These are phyloP conservation scores for Stenodera caucasica DNA, from an alignment of 2,888 invertebrate genomes.

Conservation along the genomic window DNA sequence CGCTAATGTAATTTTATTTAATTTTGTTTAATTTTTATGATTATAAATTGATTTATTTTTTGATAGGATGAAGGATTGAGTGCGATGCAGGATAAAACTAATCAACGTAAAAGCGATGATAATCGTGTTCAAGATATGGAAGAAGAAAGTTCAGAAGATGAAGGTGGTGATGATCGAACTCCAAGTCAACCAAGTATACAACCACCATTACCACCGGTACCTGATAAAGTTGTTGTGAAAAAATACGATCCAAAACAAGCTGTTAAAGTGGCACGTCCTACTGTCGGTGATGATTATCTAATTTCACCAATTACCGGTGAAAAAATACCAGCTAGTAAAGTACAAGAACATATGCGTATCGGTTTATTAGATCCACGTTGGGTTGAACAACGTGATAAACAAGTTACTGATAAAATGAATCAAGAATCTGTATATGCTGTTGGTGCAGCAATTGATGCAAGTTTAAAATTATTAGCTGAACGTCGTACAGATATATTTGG, in stretches of 20 bases:
- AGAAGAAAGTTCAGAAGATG: conserved; percentile 79
- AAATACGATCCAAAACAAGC: conserved; percentile 95
- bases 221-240: conserved; percentile 93
- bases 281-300: conserved; percentile 82
- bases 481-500: conserved; percentile 99
- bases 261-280: conserved; percentile 63
- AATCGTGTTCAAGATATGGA: conserved; percentile 87
- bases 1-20: conserved; percentile 31
- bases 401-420: conserved; percentile 89
- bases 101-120: conserved; percentile 59
- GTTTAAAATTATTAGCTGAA: conserved; percentile 93
- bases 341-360: conserved; percentile 97
- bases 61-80: conserved; percentile 60
- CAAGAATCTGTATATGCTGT: conserved; percentile 83
- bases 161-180: conserved; percentile 54
- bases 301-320: conserved; percentile 99
- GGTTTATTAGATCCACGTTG: conserved; percentile 95
- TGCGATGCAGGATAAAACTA: conserved; percentile 68
- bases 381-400: conserved; percentile 95
- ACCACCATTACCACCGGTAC: conserved; percentile 78
- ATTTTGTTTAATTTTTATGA: conserved; percentile 8
- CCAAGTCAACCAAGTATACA: conserved; percentile 55
- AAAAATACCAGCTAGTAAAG: conserved; percentile 94
- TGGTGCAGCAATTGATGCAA: conserved; percentile 90
- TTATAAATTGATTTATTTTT: neutral